phyloP scores from a whole-genome alignment of 2,888 invertebrate genomes.

The Cetonia aurata region DNA sequence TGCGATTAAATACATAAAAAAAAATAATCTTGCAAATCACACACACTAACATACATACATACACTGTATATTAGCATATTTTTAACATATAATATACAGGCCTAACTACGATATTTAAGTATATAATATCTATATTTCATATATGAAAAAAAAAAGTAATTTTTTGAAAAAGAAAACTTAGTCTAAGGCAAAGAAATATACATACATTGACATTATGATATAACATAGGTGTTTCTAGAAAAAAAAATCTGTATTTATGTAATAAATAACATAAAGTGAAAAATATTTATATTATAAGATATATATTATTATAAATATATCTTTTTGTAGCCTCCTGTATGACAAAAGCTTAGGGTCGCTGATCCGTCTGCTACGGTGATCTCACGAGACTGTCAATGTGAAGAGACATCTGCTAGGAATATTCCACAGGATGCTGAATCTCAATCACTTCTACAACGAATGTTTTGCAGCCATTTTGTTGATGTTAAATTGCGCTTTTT shows the following conservation, averaged over 20 bases:
- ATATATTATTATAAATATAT: constrained; percentile 58
- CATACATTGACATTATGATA: constrained; percentile 52
- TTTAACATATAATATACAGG: constrained; percentile 68
- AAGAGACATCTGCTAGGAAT: too few species aligned
- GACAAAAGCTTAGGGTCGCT: constrained; percentile 66
- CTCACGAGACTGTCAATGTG: constrained; percentile 54
- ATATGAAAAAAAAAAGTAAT: constrained; percentile 58
- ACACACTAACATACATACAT: background rate
- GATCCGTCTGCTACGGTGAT: constrained; percentile 63
- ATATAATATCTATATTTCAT: constrained; percentile 66
- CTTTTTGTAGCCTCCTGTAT: constrained; percentile 68
- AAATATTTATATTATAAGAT: constrained; percentile 62
- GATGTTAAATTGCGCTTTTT: too few species aligned
- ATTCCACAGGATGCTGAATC: too few species aligned
- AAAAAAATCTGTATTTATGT: constrained; percentile 66
- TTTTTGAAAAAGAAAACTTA: constrained; percentile 61
- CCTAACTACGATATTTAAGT: constrained; percentile 67
- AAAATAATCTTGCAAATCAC: constrained; percentile 59
- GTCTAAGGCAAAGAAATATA: constrained; percentile 51
- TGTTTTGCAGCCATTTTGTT: too few species aligned
- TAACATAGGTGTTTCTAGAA: constrained; percentile 66
- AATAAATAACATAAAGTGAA: constrained; percentile 62
- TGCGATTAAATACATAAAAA: constrained; percentile 13
- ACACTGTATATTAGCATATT: constrained; percentile 68
- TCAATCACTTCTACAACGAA: too few species aligned